phyloP scores from a whole-genome alignment of 1,140 invertebrate species.

The Drosophila serrata region DNA sequence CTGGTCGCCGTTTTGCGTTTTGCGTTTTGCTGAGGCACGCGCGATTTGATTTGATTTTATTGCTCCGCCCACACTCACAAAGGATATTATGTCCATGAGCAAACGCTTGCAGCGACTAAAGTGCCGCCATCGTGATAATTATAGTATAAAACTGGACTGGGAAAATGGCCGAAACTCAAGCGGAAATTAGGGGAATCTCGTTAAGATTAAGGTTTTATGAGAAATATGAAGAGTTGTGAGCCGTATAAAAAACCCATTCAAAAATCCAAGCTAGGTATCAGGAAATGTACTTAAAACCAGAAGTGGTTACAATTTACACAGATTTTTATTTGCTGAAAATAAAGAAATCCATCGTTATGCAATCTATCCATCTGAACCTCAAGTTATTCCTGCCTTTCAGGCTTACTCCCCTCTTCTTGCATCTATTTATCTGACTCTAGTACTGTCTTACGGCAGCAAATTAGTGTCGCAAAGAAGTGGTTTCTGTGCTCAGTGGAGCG shows the following conservation, averaged over 20 bases:
- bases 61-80: constrained; percentile 27
- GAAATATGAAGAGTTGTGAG: neutral
- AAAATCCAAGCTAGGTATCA: neutral
- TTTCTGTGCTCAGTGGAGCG: constrained; percentile 14
- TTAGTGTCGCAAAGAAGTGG: constrained; percentile 33
- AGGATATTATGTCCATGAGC: constrained; percentile 22
- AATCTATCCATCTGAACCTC: neutral
- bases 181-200: constrained; percentile 3
- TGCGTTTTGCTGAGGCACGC: constrained; percentile 55
- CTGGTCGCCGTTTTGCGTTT: constrained; percentile 51
- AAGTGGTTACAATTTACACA: neutral
- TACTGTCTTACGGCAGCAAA: constrained; percentile 17
- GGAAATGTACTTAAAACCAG: too few relatives aligned
- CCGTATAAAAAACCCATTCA: neutral
- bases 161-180: constrained; percentile 6
- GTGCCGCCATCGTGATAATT: constrained; percentile 2
- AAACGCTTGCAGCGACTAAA: constrained; percentile 18
- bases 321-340: neutral
- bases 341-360: neutral
- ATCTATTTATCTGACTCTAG: constrained; percentile 2
- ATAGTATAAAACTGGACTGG: neutral
- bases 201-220: too few relatives aligned
- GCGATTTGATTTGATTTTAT: constrained; percentile 55
- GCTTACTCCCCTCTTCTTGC: too few relatives aligned
- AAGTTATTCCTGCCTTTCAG: neutral